Conservation (phyloP, 1,140 invertebrate species). For the Luehdorfia chinensis region DNA sequence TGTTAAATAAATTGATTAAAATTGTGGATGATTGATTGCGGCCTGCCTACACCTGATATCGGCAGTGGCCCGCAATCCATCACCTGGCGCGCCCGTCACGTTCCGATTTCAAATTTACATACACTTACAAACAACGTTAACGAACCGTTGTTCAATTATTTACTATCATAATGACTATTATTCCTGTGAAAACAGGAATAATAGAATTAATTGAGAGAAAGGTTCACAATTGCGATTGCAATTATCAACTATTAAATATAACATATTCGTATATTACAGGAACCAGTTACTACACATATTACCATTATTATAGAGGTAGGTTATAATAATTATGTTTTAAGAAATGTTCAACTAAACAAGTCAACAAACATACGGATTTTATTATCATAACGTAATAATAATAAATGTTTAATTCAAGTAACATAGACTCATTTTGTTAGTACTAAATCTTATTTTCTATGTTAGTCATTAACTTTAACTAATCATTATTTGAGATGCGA, state of each 20-base stretch:
- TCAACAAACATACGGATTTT: no score
- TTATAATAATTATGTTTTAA: no score
- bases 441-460: no score
- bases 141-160: conserved; percentile 5
- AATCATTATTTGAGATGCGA: no score
- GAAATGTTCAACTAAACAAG: no score
- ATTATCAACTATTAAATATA: not conserved
- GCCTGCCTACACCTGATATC: conserved; percentile 38
- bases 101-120: conserved; percentile 9
- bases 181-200: not conserved
- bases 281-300: not conserved
- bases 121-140: not conserved
- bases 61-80: conserved; percentile 37
- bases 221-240: not conserved
- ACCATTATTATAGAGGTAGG: no score
- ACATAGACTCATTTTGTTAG: no score
- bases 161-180: conserved; percentile 7
- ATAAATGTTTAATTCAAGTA: no score
- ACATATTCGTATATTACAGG: not conserved
- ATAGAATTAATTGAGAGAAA: not conserved
- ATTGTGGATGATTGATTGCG: conserved; percentile 47
- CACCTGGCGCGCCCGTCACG: conserved; percentile 16
- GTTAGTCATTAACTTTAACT: no score
- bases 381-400: no score
- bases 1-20: conserved; percentile 56